Evolutionary conservation across 2,888 invertebrate species (phyloP), one percentile per base, ranked within the genome.

Genomic region (Sclerodermus sp.): DNA sequence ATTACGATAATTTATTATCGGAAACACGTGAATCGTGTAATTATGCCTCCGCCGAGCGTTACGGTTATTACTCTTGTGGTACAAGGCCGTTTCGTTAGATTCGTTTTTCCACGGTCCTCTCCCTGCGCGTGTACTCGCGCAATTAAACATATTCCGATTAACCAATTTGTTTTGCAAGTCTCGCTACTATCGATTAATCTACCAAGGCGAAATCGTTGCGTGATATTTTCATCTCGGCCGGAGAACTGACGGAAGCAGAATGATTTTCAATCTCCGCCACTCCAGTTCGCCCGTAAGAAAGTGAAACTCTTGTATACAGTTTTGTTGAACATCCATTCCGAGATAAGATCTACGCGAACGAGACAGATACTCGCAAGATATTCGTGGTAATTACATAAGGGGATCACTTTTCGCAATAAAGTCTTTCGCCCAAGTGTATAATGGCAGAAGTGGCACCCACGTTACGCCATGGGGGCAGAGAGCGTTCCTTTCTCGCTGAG

Each of bases 1-100:
- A 23, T 23, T 23, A 5, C 23, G 23, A 23, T 23, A 23, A 23
- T 23, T 23, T 23, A 23, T 8, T 3, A 23, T 23, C 8, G 4
- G 23, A 5, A 23, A 4, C 38, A 16, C 38, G 14, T 9, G 17
- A 41, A 40, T 48, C 47, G 30, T 9, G 45, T 46, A 42, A 52
- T 42, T 38, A 47, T 36, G 44, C 37, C 34, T 47, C 55, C 51
- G 47, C 52, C 53, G 53, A 55, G 49, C 52, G 58, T 64, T 57
- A 55, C 64, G 64, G 42, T 49, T 51, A 58, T 54, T 65, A 60
- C 57, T 58, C 50, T 64, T 64, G 47, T 53, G 55, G 62, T 67
- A 65, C 67, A 67, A 67, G 67, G 62, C 55, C 55, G 53, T 43
- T n/a, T n/a, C n/a, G n/a, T n/a, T 44, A n/a, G 37, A 58, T 56